Evolutionary conservation across 1,140 invertebrate species (phyloP).

Genomic region (Cotesia typhae): DNA sequence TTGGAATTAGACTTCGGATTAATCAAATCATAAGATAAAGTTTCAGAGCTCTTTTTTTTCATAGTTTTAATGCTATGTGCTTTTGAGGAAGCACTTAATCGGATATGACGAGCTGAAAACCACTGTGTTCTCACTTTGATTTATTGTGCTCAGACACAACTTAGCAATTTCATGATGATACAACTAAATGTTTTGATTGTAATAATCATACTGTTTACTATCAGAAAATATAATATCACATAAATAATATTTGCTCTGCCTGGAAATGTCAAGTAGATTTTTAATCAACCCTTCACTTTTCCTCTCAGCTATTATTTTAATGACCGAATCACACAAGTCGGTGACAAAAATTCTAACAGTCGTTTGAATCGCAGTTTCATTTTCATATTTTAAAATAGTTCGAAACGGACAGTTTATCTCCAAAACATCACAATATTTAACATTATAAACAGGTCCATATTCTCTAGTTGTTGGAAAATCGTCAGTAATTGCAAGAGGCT

Average conservation of each 20-base stretch:
- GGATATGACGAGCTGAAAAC: slow-evolving; percentile 31
- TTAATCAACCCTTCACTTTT: slow-evolving; percentile 1
- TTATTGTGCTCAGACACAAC: slow-evolving; percentile 42
- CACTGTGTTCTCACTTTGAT: slow-evolving; percentile 37
- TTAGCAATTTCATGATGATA: slow-evolving; percentile 45
- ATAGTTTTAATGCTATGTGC: slow-evolving; percentile 3
- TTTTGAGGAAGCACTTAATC: slow-evolving; percentile 41
- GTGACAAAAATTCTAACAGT: background rate
- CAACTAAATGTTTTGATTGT: slow-evolving; percentile 42
- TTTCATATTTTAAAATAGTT: slow-evolving; percentile 1
- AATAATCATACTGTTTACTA: slow-evolving; percentile 33
- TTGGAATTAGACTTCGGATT: background rate
- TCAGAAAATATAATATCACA: slow-evolving; percentile 1
- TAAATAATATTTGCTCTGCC: slow-evolving; percentile 18
- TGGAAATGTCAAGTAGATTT: slow-evolving; percentile 13
- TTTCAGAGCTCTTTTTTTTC: background rate
- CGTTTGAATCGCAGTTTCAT: slow-evolving; percentile 4
- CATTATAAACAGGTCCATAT: background rate
- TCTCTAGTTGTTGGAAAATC: slow-evolving; percentile 16
- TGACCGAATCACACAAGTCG: background rate
- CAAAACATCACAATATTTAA: slow-evolving; percentile 14
- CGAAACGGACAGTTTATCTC: background rate
- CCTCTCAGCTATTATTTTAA: background rate
- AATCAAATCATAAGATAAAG: background rate
- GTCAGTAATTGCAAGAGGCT: slow-evolving; percentile 14